A percentile compares a stretch with the other conserved stretches of the same genome.
phyloP scores from a whole-genome alignment of 2,797 vertebrate species.

The Neomorphus geoffroyi region DNA sequence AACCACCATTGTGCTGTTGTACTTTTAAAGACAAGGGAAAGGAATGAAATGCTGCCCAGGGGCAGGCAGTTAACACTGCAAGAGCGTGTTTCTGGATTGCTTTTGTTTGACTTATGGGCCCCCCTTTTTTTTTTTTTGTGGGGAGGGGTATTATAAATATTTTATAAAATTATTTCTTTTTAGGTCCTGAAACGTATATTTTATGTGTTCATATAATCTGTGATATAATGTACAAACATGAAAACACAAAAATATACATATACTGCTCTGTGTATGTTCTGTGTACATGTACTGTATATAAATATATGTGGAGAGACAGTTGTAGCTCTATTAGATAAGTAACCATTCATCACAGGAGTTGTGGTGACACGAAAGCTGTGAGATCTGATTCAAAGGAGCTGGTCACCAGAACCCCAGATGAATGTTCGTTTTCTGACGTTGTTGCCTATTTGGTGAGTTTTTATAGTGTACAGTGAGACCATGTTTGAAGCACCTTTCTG shows the following conservation, averaged over 20 bases:
- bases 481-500: constrained; percentile 5
- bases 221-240: constrained; percentile 70
- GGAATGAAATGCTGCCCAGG: neutral
- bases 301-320: constrained; percentile 44
- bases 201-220: constrained; percentile 49
- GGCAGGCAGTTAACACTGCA: neutral
- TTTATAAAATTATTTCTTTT: constrained; percentile 69
- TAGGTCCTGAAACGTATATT: constrained; percentile 44
- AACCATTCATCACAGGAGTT: neutral
- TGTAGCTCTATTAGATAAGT: constrained; percentile 8
- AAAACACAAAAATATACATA: constrained; percentile 38
- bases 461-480: constrained; percentile 5
- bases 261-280: constrained; percentile 65
- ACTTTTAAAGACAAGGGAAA: neutral
- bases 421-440: neutral
- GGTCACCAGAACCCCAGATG: constrained; percentile 20
- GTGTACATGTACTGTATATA: constrained; percentile 67
- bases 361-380: constrained; percentile 17
- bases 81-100: neutral
- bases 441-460: constrained; percentile 39
- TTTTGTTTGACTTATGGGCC: neutral
- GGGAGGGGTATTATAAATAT: neutral
- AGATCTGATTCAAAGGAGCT: neutral
- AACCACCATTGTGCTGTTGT: constrained; percentile 4
- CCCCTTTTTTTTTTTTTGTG: neutral